Conservation (phyloP, 2,113 vertebrate genomes). For the Podarcis raffonei region DNA sequence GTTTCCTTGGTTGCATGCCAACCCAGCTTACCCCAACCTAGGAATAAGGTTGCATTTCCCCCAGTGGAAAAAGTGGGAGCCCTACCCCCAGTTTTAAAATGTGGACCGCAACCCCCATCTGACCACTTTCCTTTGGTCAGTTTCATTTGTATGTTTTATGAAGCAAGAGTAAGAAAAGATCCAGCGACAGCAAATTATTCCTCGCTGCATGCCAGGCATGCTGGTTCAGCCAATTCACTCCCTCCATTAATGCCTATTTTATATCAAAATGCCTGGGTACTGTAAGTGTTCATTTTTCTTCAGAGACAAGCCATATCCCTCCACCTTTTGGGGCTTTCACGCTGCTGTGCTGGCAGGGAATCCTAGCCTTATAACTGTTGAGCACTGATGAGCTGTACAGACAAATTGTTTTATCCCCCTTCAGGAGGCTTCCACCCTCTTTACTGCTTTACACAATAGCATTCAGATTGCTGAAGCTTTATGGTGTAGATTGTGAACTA, state of each 20-base stretch:
- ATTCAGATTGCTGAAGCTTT: neutral
- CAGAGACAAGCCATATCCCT: neutral
- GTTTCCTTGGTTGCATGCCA: no score
- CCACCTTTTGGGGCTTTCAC: neutral
- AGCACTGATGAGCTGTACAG: neutral
- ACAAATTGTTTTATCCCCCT: neutral
- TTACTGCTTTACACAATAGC: neutral
- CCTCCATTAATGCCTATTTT: neutral
- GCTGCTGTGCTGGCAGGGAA: neutral
- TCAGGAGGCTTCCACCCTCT: neutral
- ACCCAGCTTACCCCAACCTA: neutral
- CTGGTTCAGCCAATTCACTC: neutral
- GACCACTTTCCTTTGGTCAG: neutral
- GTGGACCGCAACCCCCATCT: neutral
- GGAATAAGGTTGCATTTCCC: neutral
- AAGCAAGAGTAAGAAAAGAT: neutral
- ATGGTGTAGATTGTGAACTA: neutral
- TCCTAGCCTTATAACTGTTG: neutral
- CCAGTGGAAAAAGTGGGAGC: neutral
- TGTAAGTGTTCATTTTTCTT: constrained; percentile 31
- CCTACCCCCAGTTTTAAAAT: neutral
- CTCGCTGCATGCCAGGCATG: neutral
- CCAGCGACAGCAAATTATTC: constrained; percentile 11
- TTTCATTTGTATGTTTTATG: neutral
- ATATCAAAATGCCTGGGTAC: constrained; percentile 32